Evolutionary conservation across 2,888 invertebrate species (phyloP), one percentile per base, ranked within the genome.

Genomic region (Hedychridium roseum): DNA sequence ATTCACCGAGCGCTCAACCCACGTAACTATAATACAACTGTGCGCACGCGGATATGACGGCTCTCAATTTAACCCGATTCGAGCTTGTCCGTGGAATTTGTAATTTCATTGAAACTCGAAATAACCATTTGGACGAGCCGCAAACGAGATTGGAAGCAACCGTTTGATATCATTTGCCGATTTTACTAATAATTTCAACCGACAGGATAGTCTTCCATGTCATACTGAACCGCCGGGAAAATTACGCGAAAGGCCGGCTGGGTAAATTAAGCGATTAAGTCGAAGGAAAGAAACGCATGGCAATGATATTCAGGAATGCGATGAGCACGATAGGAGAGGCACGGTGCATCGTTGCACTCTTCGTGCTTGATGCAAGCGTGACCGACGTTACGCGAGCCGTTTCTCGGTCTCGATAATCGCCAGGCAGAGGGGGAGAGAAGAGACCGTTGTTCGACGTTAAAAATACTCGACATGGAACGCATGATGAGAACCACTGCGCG

Each of bases 1-100:
- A 52, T 59, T 64, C 49, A 47, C 43, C 43, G 43, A n/a, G 59
- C 55, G 49, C 64, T 57, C 71, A 64, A 51, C 57, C 64, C 62
- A 60, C 55, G 60, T 30, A 50, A 57, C 68, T 55, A 60, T 62
- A 60, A 66, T 64, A 63, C 55, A 36, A 45, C 39, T 41, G 34
- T 38, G 36, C 46, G 48, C 23, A 47, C 35, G 16, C 27, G 31
- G 34, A 40, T 41, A 23, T 26, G n/a, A n/a, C n/a, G n/a, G n/a
- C n/a, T n/a, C n/a, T n/a, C n/a, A n/a, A n/a, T n/a, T n/a, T n/a
- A n/a, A n/a, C n/a, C n/a, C n/a, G n/a, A n/a, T n/a, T n/a, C n/a
- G n/a, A n/a, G n/a, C n/a, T n/a, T n/a, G n/a, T n/a, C n/a, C n/a
- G n/a, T n/a, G n/a, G n/a, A n/a, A n/a, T n/a, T n/a, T n/a, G n/a